Evolutionary conservation across 2,888 invertebrate species (phyloP), one percentile per base, ranked within the genome.

Genomic region (Argynnis bischoffii): DNA sequence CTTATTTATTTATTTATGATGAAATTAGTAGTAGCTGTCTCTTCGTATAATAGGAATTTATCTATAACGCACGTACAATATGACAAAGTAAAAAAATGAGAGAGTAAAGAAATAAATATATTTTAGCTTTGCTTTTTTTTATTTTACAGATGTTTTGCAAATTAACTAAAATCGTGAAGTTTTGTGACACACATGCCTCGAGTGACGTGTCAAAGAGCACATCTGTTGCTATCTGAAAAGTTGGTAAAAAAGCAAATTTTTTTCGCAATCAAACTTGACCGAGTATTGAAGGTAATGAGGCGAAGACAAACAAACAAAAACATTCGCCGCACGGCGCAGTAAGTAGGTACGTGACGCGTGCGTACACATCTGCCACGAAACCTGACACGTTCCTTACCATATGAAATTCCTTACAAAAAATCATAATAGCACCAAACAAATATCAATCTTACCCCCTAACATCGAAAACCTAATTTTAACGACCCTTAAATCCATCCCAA

Each of bases 351-450:
- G 78, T 79, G 81, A 79, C 89, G 88, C 90, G 90, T 89, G 90
- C 90, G 86, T 77, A 79, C 79, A 79, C 92, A 92, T 91, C 91
- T 92, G 92, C 85, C 79, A 79, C 81, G 92, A 86, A 89, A 92
- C 92, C 86, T 87, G 91, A 92, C 85, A 87, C 88, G 82, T 85
- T 86, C 83, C 88, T 87, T 86, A 81, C 84, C 86, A 84, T 87
- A 87, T 88, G 88, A 90, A 86, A 87, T 85, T 84, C 78, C 81
- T 81, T 85, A 81, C 85, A 90, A 90, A 88, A 88, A 87, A 83
- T 64, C 69, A 74, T 73, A 67, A 70, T 64, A n/a, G 60, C 31
- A 11, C 21, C 74, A 73, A 63, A 57, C 67, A 41, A 82, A 79
- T 76, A 72, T 69, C 74, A 72, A 79, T 78, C 77, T 75, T 83